Evolutionary conservation across 30 jellyfish, hydroid and myxozoan species (phyloP), one percentile per base, ranked within the genome.

Genomic region (Hydra vulgaris): DNA sequence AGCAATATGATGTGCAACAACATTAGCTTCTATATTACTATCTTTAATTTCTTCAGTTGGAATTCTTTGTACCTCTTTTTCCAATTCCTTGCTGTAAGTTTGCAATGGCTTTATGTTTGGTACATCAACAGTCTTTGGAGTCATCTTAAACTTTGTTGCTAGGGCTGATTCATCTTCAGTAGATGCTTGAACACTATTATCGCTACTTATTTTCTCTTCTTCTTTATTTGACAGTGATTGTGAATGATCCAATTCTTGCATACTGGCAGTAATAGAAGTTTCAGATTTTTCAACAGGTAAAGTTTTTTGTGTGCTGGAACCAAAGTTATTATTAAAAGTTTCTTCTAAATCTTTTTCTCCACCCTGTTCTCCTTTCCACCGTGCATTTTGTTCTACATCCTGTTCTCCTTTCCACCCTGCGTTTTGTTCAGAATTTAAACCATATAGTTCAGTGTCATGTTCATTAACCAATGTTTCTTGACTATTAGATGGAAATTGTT

Each of bases 1-100:
- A 18, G 73, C 54, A 15, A 78, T 53, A 69, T 78, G 85, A 53
- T 78, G 25, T 19, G 74, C 79, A 0, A 78, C 76, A 16, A 27
- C 77, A 52, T 78, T 78, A 0, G 85, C 85, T 78, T 78, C 85
- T 22, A 8, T 74, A 24, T 78, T 78, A 55, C 61, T 78, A 17
- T 74, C 77, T 54, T 40, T 55, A 1, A 78, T 78, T 53, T 78
- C 85, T 0, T 78, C 85, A 0, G 85, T 74, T 17, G 77, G 27
- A 54, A 78, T 66, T 15, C 27, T 20, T 23, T n/a, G 75, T n/a
- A 68, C 75, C 16, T 68, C 75, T 16, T 68, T 68, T 23, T 68
- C 75, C 75, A 68, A 68, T 23, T 68, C 75, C 75, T 68, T 20
- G 15, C 27, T 68, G 16, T 68, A 68, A n/a, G 26, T 20, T 68